phyloP scores from a whole-genome alignment of 2,888 invertebrate genomes.

The Eilema caniola region DNA sequence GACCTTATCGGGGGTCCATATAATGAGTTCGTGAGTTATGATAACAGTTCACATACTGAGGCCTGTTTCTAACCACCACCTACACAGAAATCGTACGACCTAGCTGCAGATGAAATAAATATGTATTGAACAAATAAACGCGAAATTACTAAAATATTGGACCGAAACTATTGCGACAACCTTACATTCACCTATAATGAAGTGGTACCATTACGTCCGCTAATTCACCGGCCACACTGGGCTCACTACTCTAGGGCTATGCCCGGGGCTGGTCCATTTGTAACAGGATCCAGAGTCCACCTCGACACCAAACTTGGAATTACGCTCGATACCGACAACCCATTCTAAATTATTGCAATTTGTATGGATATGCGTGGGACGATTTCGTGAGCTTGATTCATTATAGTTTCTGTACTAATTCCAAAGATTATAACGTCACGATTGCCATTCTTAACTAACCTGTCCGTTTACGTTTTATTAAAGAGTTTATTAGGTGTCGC shows the following conservation, averaged over 20 bases:
- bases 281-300: constrained; percentile 56
- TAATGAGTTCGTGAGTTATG: background rate
- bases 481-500: constrained; percentile 43
- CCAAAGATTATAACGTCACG: constrained; percentile 51
- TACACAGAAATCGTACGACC: background rate
- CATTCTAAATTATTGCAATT: constrained; percentile 65
- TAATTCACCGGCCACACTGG: constrained; percentile 26
- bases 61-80: background rate
- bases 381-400: constrained; percentile 60
- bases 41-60: background rate
- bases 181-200: constrained; percentile 53
- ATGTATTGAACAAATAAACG: no score
- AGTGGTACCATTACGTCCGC: constrained; percentile 53
- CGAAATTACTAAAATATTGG: background rate
- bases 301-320: constrained; percentile 42
- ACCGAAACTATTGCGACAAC: constrained; percentile 11
- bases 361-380: constrained; percentile 59
- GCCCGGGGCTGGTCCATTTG: constrained; percentile 48
- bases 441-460: constrained; percentile 39
- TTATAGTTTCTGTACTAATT: constrained; percentile 57
- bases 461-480: constrained; percentile 36
- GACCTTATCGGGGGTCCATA: background rate
- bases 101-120: background rate
- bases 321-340: constrained; percentile 53
- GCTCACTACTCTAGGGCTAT: constrained; percentile 29